Evolutionary conservation across 2,113 vertebrate species (phyloP), one percentile per base, ranked within the genome.

Genomic region (Tupaia tana): DNA sequence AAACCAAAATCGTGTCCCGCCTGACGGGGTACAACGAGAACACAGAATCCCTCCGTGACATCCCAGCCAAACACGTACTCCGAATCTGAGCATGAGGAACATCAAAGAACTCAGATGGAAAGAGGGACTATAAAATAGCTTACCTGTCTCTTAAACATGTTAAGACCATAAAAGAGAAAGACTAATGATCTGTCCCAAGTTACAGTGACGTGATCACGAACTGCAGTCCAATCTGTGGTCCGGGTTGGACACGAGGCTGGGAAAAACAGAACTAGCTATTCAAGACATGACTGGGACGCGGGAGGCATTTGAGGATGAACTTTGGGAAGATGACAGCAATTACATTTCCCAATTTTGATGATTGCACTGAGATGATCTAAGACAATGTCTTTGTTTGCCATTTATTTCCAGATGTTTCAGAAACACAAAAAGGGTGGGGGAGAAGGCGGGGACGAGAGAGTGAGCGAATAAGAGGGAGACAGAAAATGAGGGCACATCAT

Each of bases 391-490:
- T 86, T 91, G 59, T 77, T 95, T 78, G 15, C 7, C 67, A 73
- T 77, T 89, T 82, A 71, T 86, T 89, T 69, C 67, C 58, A 89
- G 67, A 70, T 73, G 31, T 12, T 77, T 86, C 34, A 91, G 61
- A 90, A 85, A 71, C 43, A 43, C 43, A 74, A 94, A 67, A 14
- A 13, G 29, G 31, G 18, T 54, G n/a, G n/a, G 31, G 10, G 15
- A 8, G 34, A 12, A 69, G 7, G 24, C 83, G 64, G 8, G 1
- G 70, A 14, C 8, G 61, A 69, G 58, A 52, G 19, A 86, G 9
- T 61, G 10, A 56, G 70, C 16, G 86, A 63, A 56, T 24, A 66
- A 74, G 9, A 67, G 10, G 43, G 70, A 43, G 43, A 43, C 43
- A 43, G 43, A 43, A 43, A 43, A 43, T 43, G 9, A 67, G 10